These are phyloP conservation scores for Mycogona germanica DNA, from an alignment of 2,888 invertebrate genomes.

Conservation along the genomic window DNA sequence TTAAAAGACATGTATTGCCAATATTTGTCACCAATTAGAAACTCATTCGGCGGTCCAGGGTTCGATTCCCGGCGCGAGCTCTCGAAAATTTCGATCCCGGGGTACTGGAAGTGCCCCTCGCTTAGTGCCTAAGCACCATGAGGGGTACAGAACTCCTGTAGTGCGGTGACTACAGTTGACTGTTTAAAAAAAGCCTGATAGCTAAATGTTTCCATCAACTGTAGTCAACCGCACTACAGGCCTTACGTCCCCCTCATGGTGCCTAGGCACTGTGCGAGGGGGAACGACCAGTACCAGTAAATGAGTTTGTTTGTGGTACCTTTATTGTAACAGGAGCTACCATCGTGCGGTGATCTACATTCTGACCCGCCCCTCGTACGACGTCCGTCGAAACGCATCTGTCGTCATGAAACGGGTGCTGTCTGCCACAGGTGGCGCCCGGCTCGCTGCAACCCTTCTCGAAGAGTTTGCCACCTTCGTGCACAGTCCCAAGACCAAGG, in stretches of 20 bases:
- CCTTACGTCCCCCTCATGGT: no score
- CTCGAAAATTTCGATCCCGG: no score
- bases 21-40: no score
- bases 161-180: not conserved
- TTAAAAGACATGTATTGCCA: no score
- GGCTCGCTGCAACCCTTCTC: constrained; percentile 49
- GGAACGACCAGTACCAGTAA: not conserved
- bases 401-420: constrained; percentile 47
- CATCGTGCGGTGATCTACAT: constrained; percentile 58
- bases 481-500: constrained; percentile 39
- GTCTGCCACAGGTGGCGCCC: constrained; percentile 43
- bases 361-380: constrained; percentile 48
- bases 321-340: constrained; percentile 41
- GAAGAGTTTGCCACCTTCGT: constrained; percentile 51
- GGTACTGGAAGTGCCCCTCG: no score
- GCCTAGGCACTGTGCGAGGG: no score
- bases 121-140: no score
- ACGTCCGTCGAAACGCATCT: constrained; percentile 49
- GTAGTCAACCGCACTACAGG: no score
- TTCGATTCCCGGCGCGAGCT: no score
- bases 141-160: no score
- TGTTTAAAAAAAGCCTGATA: not conserved
- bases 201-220: no score
- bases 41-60: no score
- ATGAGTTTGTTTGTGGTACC: constrained; percentile 4